Percentiles rank a stretch among this genome's conserved stretches.
Evolutionary conservation across 2,797 vertebrate genomes (phyloP).

Genomic region (Melanogrammus aeglefinus): DNA sequence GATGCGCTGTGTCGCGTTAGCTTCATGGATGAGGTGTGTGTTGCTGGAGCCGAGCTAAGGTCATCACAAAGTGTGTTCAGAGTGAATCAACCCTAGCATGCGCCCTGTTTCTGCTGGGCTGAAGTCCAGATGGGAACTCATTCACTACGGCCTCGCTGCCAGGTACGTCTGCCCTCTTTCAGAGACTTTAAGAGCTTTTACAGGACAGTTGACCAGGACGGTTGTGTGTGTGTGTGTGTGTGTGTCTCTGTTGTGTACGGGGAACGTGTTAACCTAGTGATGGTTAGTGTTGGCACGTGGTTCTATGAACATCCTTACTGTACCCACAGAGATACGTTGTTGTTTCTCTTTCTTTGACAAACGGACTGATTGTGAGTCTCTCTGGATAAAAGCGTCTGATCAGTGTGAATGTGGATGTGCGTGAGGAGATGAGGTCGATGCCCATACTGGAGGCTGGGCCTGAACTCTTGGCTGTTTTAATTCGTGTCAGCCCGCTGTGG

Average conservation of each 20-base stretch:
- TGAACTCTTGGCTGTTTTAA: constrained; percentile 15
- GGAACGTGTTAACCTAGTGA: too few relatives aligned
- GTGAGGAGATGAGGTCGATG: too few relatives aligned
- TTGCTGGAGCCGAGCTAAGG: constrained; percentile 42
- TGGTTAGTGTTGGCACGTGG: too few relatives aligned
- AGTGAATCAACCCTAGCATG: constrained; percentile 66
- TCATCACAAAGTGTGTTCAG: constrained; percentile 44
- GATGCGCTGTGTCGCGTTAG: constrained; percentile 49
- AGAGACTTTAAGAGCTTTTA: constrained; percentile 1
- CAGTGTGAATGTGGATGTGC: too few relatives aligned
- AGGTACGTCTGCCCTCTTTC: constrained; percentile 63
- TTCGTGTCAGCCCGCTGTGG: too few relatives aligned
- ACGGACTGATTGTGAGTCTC: too few relatives aligned
- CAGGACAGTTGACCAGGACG: background rate
- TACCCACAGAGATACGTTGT: too few relatives aligned
- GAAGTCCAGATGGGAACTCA: constrained; percentile 69
- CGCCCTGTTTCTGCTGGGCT: constrained; percentile 55
- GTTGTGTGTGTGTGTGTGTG: background rate
- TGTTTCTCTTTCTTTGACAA: too few relatives aligned
- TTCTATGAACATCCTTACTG: too few relatives aligned
- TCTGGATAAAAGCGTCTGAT: too few relatives aligned
- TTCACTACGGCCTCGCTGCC: constrained; percentile 69
- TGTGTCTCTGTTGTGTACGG: too few relatives aligned
- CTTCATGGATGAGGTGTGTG: constrained; percentile 38
- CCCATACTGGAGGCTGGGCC: too few relatives aligned